A percentile compares a stretch with the other conserved stretches of the same genome.
Conservation (phyloP, 2,797 vertebrate genomes). For the Podargus strigoides region DNA sequence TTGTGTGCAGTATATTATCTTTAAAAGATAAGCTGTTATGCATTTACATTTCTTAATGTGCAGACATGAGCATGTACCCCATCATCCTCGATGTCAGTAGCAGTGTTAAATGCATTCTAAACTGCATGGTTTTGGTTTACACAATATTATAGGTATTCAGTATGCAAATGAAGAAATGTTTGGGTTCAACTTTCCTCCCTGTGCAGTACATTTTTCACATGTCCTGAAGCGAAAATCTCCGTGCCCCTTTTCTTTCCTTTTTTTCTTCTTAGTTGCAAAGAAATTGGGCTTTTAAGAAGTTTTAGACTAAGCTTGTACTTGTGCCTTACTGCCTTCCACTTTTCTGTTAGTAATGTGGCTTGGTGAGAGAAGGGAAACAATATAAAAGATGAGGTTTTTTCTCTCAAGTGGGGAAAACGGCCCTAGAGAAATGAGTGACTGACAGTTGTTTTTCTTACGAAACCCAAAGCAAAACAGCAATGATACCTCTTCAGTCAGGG, state of each 20-base stretch:
- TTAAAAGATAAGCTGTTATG: conserved; percentile 67
- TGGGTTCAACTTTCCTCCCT: neutral
- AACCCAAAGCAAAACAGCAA: neutral
- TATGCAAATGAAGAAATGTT: neutral
- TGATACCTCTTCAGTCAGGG: neutral
- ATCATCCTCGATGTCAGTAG: conserved; percentile 40
- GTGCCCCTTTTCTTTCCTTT: neutral
- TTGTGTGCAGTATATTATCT: conserved; percentile 43
- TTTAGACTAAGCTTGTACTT: neutral
- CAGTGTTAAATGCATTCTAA: conserved; percentile 12
- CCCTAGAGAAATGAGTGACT: neutral
- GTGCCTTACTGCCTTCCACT: neutral
- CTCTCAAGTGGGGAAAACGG: neutral
- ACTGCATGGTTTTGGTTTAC: conserved; percentile 31
- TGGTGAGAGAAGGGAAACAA: neutral
- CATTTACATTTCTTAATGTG: conserved; percentile 33
- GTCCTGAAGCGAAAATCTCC: conserved; percentile 13
- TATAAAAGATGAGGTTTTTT: neutral
- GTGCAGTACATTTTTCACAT: neutral
- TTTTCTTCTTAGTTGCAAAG: neutral
- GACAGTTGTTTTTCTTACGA: neutral
- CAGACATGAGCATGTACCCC: conserved; percentile 42
- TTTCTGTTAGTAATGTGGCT: neutral
- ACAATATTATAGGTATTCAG: neutral
- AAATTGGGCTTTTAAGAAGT: neutral